Conservation (phyloP, 2,797 vertebrate species). For the Sebastes kiyomatsui region DNA sequence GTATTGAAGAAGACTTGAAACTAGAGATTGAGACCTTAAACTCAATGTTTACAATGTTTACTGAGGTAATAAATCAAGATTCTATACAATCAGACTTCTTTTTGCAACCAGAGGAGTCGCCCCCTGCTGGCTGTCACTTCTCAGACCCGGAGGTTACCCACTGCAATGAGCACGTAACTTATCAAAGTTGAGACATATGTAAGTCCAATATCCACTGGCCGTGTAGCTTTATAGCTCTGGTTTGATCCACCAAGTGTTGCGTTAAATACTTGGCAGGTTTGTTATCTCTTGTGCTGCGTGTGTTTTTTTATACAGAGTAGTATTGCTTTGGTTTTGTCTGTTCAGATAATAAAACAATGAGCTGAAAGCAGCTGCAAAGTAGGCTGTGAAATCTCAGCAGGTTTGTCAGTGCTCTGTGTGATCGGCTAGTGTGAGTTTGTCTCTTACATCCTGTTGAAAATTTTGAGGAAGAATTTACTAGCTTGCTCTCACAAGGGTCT, state of each 20-base stretch:
- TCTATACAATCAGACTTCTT: too few species aligned
- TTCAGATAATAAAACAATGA: background rate
- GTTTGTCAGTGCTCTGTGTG: background rate
- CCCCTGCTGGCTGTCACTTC: too few species aligned
- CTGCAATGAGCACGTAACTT: background rate
- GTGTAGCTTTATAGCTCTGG: background rate
- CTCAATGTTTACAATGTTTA: too few species aligned
- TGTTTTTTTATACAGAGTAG: background rate
- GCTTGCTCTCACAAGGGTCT: background rate
- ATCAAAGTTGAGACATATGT: too few species aligned
- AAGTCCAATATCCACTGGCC: background rate
- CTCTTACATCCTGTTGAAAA: background rate
- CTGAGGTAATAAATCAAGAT: too few species aligned
- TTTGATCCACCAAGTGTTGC: background rate
- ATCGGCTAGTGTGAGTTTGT: background rate
- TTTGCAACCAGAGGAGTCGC: too few species aligned
- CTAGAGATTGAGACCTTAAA: fast-evolving
- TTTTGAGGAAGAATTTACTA: background rate
- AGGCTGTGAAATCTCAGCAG: background rate
- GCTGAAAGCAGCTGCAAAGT: background rate
- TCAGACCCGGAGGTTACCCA: too few species aligned
- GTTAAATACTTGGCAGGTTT: fast-evolving
- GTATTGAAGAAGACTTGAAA: too few species aligned
- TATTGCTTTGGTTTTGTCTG: background rate
- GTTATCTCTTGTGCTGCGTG: background rate